Conservation (phyloP, 2,797 vertebrate genomes). For the Catostomus latipinnis region DNA sequence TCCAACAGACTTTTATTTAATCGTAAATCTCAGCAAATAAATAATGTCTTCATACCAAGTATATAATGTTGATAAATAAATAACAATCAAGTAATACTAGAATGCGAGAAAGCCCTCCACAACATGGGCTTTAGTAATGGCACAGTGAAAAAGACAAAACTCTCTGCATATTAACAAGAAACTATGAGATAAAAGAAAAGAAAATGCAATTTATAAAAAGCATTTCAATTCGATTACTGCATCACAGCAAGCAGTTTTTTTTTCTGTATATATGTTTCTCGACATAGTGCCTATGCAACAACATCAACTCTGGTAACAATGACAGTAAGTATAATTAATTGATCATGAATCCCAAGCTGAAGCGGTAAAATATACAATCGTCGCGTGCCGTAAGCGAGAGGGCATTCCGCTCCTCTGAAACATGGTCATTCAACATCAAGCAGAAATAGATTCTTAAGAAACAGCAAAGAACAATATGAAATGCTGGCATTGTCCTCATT, state of each 20-base stretch:
- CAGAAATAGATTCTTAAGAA: conserved; percentile 72
- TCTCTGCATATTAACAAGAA: conserved; percentile 74
- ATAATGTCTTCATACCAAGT: conserved; percentile 75
- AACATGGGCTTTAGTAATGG: conserved; percentile 68
- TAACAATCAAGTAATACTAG: conserved; percentile 77
- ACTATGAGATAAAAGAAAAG: conserved; percentile 73
- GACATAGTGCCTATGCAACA: conserved; percentile 83
- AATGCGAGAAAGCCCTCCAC: conserved; percentile 73
- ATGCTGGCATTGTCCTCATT: conserved; percentile 75
- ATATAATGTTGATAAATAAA: conserved; percentile 81
- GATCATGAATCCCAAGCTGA: conserved; percentile 77
- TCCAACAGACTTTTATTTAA: conserved; percentile 81
- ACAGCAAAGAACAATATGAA: conserved; percentile 79
- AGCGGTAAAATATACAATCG: conserved; percentile 86
- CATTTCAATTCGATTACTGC: conserved; percentile 67
- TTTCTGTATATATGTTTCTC: conserved; percentile 68
- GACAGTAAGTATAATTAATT: conserved; percentile 75
- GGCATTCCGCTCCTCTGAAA: conserved; percentile 76
- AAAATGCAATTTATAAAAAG: conserved; percentile 61
- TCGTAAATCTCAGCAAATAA: conserved; percentile 67
- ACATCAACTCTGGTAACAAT: conserved; percentile 81
- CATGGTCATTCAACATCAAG: conserved; percentile 71
- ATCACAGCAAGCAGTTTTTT: conserved; percentile 82
- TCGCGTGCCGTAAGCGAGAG: conserved; percentile 82
- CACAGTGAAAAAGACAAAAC: conserved; percentile 75